phyloP scores from a whole-genome alignment of 2,797 vertebrate genomes.

The Coregonus ussuriensis region DNA sequence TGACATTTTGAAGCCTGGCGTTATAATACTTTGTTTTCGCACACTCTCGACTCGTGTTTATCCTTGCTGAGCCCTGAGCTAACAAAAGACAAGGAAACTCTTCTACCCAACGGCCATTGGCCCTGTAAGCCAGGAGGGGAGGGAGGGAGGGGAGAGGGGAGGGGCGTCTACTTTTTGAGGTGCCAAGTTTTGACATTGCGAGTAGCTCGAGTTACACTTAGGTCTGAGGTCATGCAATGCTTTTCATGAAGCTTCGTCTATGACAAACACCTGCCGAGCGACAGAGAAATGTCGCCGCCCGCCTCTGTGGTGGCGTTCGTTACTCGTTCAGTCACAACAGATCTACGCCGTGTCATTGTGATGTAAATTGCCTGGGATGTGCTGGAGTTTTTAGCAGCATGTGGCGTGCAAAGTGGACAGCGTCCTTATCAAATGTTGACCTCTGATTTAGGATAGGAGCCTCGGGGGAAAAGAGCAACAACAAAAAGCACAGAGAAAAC shows the following conservation, averaged over 20 bases:
- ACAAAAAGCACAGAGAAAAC: background rate
- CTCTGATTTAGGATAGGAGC: background rate
- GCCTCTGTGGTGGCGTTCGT: constrained; percentile 54
- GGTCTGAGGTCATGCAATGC: constrained; percentile 61
- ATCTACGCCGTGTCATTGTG: constrained; percentile 44
- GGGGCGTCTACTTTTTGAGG: constrained; percentile 44
- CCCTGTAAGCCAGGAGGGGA: background rate
- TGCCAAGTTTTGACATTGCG: constrained; percentile 40
- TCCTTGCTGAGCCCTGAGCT: constrained; percentile 68
- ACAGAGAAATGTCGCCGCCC: constrained; percentile 43
- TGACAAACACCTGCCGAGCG: constrained; percentile 64
- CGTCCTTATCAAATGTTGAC: background rate
- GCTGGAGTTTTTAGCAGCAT: constrained; percentile 55
- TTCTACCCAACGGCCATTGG: constrained; percentile 57
- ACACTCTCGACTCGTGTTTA: constrained; percentile 78
- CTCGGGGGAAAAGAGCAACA: background rate
- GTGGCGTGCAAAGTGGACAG: background rate
- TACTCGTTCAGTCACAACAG: constrained; percentile 49
- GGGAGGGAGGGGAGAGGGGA: constrained; percentile 30
- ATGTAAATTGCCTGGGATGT: constrained; percentile 65
- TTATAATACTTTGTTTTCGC: constrained; percentile 80
- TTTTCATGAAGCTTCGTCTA: constrained; percentile 60
- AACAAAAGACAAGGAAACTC: constrained; percentile 69
- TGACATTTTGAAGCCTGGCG: constrained; percentile 73
- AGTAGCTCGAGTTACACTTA: constrained; percentile 57